Evolutionary conservation across 2,797 vertebrate species (phyloP).

Genomic region (Tenualosa ilisha): DNA sequence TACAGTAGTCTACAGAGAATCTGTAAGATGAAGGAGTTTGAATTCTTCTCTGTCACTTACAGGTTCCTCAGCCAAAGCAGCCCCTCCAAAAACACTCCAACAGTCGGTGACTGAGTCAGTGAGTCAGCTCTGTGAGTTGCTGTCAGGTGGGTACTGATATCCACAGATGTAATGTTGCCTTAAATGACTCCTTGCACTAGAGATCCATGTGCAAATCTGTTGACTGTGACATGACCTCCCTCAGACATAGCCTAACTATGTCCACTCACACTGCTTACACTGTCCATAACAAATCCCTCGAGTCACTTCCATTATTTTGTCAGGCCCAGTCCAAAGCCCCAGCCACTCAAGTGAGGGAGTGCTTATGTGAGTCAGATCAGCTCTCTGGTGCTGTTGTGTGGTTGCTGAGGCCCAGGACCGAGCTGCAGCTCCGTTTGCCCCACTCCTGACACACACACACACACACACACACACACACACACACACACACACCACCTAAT

Average conservation of each 20-base stretch:
- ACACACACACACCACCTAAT: conserved; percentile 62
- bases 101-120: too few species aligned
- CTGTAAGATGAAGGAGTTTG: too few species aligned
- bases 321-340: not conserved
- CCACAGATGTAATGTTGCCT: too few species aligned
- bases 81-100: not conserved
- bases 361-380: not conserved
- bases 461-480: not conserved
- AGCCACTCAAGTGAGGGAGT: not conserved
- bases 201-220: not conserved
- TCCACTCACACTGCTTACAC: not conserved
- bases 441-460: not conserved
- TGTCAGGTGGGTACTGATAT: too few species aligned
- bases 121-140: too few species aligned
- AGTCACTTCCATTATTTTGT: too few species aligned
- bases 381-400: not conserved
- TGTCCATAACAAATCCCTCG: too few species aligned
- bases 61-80: not conserved
- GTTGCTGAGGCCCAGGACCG: not conserved
- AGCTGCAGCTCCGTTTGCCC: not conserved
- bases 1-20: too few species aligned
- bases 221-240: not conserved
- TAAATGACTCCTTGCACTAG: too few species aligned
- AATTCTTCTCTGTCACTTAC: too few species aligned
- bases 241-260: not conserved